Evolutionary conservation across 2,888 invertebrate genomes (phyloP), one percentile per base, ranked within the genome.

Genomic region (Drosophila nr. medialis): DNA sequence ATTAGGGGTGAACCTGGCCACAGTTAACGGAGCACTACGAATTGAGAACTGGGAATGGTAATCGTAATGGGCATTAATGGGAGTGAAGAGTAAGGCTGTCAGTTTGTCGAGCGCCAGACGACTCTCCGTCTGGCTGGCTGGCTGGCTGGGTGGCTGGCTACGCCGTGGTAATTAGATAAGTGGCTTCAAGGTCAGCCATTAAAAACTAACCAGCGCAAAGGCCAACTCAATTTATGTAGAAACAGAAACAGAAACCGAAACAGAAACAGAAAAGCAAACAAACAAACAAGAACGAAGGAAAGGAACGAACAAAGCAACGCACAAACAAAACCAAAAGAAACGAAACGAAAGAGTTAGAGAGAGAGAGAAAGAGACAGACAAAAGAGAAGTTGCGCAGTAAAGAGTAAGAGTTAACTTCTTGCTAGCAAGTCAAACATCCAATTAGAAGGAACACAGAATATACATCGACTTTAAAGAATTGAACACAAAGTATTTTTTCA

Each of bases 381-480:
- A 45, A 45, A 24, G 15, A 24, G 45, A 45, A 42, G 34, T 64
- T 58, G 32, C 45, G 58, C 58, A 78, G 72, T 69, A 62, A 65
- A 66, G 54, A 71, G 75, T 79, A 72, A 64, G 65, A 72, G 60
- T 65, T 66, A 83, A 83, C 69, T 80, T 83, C 72, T 83, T 80
- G 81, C 87, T 86, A 77, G 85, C 89, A 86, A 89, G 89, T 81
- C 89, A 86, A 86, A 86, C 89, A 89, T 89, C 89, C 85, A 89
- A 89, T 88, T 81, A 79, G 69, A 85, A 87, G 67, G 64, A 87
- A 87, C 71, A 85, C 79, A 79, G 79, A 81, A 80, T 77, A 69
- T 87, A 86, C 81, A 85, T 61, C 77, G 86, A 82, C 40, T 81
- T 76, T 65, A 58, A 74, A 58, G 72, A 84, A 85, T 66, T 77